Conservation (phyloP, 2,888 invertebrate genomes). For the Adelognathus sp. region DNA sequence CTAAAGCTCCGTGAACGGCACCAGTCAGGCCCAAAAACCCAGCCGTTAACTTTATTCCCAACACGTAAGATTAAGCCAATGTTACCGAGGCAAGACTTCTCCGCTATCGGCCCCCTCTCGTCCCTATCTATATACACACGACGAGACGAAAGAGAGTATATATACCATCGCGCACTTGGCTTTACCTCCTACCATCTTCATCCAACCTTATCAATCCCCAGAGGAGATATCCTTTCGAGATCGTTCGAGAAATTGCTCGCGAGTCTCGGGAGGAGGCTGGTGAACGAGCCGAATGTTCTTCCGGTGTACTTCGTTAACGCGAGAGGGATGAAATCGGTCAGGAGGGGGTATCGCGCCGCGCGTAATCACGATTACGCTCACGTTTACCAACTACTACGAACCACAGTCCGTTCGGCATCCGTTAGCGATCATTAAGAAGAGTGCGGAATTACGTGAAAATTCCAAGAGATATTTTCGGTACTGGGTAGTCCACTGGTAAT, state of each 20-base stretch:
- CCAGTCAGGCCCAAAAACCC: slow-evolving; percentile 5
- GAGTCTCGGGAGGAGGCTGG: slow-evolving; percentile 65
- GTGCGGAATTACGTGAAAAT: slow-evolving; percentile 41
- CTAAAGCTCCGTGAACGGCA: background rate
- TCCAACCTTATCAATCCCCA: slow-evolving; percentile 73
- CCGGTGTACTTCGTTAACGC: slow-evolving; percentile 40
- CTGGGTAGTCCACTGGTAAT: slow-evolving; percentile 20
- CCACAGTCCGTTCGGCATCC: background rate
- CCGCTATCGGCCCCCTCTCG: slow-evolving; percentile 41
- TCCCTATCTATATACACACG: slow-evolving; percentile 64
- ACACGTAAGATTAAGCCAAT: slow-evolving; percentile 73
- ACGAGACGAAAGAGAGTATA: no score
- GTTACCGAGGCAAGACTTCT: background rate
- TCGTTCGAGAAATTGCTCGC: slow-evolving; percentile 73
- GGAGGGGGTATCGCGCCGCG: slow-evolving; percentile 58
- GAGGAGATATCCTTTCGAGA: slow-evolving; percentile 69
- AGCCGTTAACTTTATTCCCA: slow-evolving; percentile 74
- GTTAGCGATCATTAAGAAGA: slow-evolving; percentile 36
- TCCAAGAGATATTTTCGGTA: slow-evolving; percentile 26
- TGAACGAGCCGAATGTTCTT: background rate
- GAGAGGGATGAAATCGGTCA: slow-evolving; percentile 40
- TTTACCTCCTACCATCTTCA: slow-evolving; percentile 38
- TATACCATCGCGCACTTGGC: background rate
- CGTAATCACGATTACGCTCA: slow-evolving; percentile 64
- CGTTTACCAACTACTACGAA: background rate